phyloP scores from a whole-genome alignment of 2,888 invertebrate genomes.

The Achlya flavicornis region DNA sequence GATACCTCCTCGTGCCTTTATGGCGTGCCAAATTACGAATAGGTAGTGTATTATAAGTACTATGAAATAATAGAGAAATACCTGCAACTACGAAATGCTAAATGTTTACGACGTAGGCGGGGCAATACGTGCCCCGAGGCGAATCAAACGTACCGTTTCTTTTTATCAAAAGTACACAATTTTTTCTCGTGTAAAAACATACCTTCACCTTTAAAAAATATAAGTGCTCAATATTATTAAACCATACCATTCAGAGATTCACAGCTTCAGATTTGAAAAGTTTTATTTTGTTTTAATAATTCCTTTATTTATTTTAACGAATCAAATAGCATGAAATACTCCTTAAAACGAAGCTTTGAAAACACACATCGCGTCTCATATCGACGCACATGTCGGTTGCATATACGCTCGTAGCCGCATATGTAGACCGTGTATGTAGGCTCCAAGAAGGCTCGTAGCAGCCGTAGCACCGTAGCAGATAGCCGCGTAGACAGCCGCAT shows the following conservation, averaged over 20 bases:
- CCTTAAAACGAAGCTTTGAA: too few species aligned
- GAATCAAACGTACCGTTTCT: not conserved
- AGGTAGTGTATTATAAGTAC: conserved; percentile 16
- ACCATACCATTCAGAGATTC: too few species aligned
- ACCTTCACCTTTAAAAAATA: not conserved
- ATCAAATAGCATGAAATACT: too few species aligned
- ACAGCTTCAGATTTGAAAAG: too few species aligned
- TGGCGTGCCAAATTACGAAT: conserved; percentile 38
- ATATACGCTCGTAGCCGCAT: not conserved
- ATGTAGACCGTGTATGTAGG: not conserved
- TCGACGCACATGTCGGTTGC: not conserved
- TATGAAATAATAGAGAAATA: conserved; percentile 10
- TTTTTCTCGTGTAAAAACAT: not conserved
- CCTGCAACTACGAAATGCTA: conserved; percentile 13
- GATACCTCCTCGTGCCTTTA: conserved; percentile 46
- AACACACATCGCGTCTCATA: not conserved
- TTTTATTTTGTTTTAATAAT: too few species aligned
- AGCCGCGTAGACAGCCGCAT: not conserved
- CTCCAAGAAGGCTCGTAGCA: not conserved
- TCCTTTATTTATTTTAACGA: too few species aligned
- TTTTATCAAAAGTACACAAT: not conserved
- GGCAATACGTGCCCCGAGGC: not conserved
- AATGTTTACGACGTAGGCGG: conserved; percentile 12
- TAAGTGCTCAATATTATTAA: not conserved
- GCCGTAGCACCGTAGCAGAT: conserved; percentile 4